Percentiles rank a stretch among this genome's conserved stretches.
Evolutionary conservation across 1,140 invertebrate genomes (phyloP).

Genomic region (Lordiphosa collinella): DNA sequence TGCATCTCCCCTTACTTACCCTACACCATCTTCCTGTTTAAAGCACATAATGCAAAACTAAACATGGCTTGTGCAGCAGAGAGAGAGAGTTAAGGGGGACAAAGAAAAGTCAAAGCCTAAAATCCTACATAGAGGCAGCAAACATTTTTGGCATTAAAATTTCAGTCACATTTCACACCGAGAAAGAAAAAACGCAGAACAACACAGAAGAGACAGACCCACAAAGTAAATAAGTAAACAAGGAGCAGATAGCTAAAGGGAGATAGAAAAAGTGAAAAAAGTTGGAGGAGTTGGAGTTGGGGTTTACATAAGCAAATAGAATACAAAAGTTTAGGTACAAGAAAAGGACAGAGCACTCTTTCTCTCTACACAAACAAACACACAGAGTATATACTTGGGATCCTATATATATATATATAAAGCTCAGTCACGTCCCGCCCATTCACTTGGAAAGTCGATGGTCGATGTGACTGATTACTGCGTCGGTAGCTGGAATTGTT

Average conservation of each 20-base stretch:
- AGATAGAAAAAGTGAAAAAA: conserved; percentile 14
- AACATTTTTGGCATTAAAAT: conserved; percentile 61
- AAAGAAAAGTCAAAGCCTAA: conserved; percentile 4
- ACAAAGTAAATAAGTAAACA: conserved; percentile 69
- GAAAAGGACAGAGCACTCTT: conserved; percentile 34
- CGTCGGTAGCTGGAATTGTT: conserved; percentile 42
- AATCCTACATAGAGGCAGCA: conserved; percentile 15
- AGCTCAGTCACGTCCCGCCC: conserved; percentile 68
- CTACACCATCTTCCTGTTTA: background rate
- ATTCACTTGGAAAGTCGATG: conserved; percentile 76
- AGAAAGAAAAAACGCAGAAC: conserved; percentile 46
- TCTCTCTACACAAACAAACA: conserved; percentile 19
- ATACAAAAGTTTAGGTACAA: conserved; percentile 42
- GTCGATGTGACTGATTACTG: conserved; percentile 75
- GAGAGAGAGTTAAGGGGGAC: conserved; percentile 10
- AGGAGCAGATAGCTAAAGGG: conserved; percentile 32
- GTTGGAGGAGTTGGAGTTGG: conserved; percentile 25
- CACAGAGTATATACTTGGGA: background rate
- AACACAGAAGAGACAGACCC: conserved; percentile 31
- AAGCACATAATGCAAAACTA: conserved; percentile 17
- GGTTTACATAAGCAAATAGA: conserved; percentile 73
- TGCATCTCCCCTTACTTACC: background rate
- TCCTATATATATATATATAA: conserved; percentile 18
- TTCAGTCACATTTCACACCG: conserved; percentile 70
- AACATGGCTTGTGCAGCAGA: conserved; percentile 25